These are phyloP conservation scores for Aplysina aerophoba DNA, from an alignment of 37 sponge, comb jelly and placozoan genomes.

Conservation along the genomic window DNA sequence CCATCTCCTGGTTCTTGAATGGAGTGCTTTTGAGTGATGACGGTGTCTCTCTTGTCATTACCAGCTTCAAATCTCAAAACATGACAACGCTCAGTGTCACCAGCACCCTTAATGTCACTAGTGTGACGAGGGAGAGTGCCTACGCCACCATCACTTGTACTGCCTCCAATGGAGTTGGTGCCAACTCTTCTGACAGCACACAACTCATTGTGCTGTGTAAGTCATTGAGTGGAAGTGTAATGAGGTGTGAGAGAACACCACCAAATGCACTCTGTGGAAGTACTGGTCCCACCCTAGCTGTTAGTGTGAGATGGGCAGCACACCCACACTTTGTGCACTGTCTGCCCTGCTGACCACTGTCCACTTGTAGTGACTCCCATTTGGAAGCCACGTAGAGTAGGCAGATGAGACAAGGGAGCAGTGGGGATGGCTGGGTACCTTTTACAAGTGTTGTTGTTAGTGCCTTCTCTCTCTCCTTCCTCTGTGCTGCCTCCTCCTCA, in stretches of 20 bases:
- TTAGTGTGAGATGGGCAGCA: no score
- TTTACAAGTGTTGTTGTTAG: background rate
- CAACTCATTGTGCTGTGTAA: slow-evolving; percentile 10
- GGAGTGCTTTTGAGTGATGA: background rate
- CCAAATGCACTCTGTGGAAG: no score
- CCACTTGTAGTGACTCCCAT: no score
- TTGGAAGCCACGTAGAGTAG: no score
- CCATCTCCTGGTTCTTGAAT: slow-evolving; percentile 41
- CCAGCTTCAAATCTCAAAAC: background rate
- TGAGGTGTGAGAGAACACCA: no score
- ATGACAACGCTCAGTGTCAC: background rate
- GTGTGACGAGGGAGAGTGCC: slow-evolving; percentile 6
- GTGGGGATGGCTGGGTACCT: background rate
- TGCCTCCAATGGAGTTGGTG: slow-evolving; percentile 41
- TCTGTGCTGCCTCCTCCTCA: background rate
- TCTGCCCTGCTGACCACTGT: no score
- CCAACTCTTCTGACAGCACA: background rate
- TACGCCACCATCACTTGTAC: slow-evolving; percentile 30
- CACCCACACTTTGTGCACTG: no score
- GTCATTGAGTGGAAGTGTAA: background rate
- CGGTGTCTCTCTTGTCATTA: background rate
- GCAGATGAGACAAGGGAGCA: no score
- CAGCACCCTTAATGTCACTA: background rate
- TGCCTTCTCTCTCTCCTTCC: background rate
- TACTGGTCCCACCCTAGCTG: no score